Percentiles rank a stretch among this genome's conserved stretches.
Evolutionary conservation across 2,888 invertebrate species (phyloP).

Genomic region (Tetragonula carbonaria): DNA sequence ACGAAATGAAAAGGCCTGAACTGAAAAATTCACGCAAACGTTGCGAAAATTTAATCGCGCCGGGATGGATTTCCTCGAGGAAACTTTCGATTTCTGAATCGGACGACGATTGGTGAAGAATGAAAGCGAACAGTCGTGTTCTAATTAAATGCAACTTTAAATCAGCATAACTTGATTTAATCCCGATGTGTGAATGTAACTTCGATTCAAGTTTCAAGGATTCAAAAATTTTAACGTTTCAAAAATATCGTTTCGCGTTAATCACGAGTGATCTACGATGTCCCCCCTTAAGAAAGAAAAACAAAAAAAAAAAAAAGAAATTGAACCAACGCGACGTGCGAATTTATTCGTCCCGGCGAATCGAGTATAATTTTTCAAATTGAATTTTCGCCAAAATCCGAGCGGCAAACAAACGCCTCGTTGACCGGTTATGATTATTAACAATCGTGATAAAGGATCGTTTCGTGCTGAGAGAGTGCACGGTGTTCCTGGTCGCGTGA

Average conservation of each 20-base stretch:
- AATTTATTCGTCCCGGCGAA: background rate
- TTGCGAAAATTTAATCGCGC: background rate
- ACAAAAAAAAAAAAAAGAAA: background rate
- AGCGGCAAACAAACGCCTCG: background rate
- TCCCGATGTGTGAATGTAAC: no score
- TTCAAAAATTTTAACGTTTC: no score
- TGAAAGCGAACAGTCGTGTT: no score
- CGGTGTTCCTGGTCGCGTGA: background rate
- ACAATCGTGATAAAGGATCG: slow-evolving; percentile 20
- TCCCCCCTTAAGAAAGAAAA: no score
- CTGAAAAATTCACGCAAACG: background rate
- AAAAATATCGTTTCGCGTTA: no score
- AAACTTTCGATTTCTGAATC: no score
- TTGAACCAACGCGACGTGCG: background rate
- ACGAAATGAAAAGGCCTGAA: background rate
- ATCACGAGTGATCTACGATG: no score
- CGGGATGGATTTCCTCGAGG: no score
- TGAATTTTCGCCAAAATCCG: background rate
- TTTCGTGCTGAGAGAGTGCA: background rate
- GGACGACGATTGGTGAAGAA: no score
- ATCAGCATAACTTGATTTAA: no score
- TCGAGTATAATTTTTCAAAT: background rate
- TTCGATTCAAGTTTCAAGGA: no score
- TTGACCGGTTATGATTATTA: background rate
- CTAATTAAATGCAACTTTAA: no score